phyloP scores from a whole-genome alignment of 2,888 invertebrate species.

The Seladonia tumulorum region DNA sequence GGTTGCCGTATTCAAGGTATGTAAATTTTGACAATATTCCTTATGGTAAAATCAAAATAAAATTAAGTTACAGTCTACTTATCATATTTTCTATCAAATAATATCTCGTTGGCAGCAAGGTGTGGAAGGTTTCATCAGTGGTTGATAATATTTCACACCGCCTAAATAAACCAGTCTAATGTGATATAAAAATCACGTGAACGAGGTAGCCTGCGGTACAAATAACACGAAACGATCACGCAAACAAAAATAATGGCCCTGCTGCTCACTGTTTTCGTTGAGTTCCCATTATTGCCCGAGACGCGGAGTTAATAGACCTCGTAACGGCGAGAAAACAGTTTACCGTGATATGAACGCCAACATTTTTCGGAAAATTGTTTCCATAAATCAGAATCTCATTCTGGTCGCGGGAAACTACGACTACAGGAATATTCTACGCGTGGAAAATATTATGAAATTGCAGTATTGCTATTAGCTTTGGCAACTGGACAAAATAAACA shows the following conservation, averaged over 20 bases:
- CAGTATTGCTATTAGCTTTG: neutral
- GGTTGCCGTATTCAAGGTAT: too few species aligned
- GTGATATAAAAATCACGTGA: slow-evolving; percentile 6
- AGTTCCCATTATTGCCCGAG: slow-evolving; percentile 18
- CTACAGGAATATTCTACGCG: neutral
- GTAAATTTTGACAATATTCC: too few species aligned
- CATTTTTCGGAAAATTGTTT: slow-evolving; percentile 1
- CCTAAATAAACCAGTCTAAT: slow-evolving; percentile 21
- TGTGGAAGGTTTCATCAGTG: neutral
- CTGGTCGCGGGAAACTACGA: neutral
- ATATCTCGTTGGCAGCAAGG: neutral
- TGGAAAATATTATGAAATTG: neutral
- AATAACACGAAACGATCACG: slow-evolving; percentile 14
- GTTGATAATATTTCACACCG: neutral
- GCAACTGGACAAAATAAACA: too few species aligned
- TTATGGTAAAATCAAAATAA: too few species aligned
- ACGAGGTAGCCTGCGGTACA: neutral
- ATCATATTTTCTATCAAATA: neutral
- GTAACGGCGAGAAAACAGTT: slow-evolving; percentile 28
- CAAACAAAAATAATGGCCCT: slow-evolving; percentile 31
- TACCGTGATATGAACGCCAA: neutral
- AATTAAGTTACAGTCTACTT: too few species aligned
- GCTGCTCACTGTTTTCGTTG: slow-evolving; percentile 18
- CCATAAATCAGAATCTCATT: slow-evolving; percentile 1
- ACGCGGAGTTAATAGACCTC: slow-evolving; percentile 25